These are phyloP conservation scores for Labrus mixtus DNA, from an alignment of 2,113 vertebrate species.

Conservation along the genomic window DNA sequence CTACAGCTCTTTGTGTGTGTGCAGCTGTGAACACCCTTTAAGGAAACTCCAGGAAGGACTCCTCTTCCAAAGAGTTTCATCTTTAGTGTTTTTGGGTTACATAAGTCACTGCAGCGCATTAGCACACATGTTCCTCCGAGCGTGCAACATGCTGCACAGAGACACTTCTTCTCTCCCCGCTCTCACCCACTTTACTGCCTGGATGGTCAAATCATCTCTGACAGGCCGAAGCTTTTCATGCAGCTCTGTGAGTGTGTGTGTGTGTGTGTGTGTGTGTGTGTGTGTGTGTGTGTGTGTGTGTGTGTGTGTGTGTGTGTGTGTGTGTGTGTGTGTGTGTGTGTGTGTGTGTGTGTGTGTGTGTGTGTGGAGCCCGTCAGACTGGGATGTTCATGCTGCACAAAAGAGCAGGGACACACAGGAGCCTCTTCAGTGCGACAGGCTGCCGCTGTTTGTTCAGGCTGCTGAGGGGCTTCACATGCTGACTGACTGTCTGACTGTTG, in stretches of 20 bases:
- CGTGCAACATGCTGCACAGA: slow-evolving; percentile 59
- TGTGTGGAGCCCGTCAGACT: slow-evolving; percentile 15
- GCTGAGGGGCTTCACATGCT: slow-evolving; percentile 31
- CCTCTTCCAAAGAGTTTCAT: neutral
- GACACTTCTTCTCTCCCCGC: slow-evolving; percentile 7
- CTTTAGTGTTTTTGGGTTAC: slow-evolving; percentile 47
- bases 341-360: too few relatives aligned
- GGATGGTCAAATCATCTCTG: slow-evolving; percentile 60
- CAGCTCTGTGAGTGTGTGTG: slow-evolving; percentile 21
- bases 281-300: slow-evolving; percentile 4
- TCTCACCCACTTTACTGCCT: slow-evolving; percentile 28
- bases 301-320: slow-evolving; percentile 21
- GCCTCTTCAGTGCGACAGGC: slow-evolving; percentile 33
- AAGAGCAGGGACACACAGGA: slow-evolving; percentile 55
- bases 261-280: slow-evolving; percentile 16
- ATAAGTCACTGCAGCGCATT: slow-evolving; percentile 75
- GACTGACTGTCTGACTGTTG: slow-evolving; percentile 6
- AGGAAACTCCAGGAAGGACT: neutral
- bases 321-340: slow-evolving; percentile 23
- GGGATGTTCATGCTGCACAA: slow-evolving; percentile 46
- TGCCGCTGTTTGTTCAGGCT: slow-evolving; percentile 41
- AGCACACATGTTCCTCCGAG: slow-evolving; percentile 74
- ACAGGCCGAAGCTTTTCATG: slow-evolving; percentile 52
- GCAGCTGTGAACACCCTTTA: neutral
- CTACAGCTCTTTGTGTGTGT: neutral